These are phyloP conservation scores for Campylomormyrus tamandua DNA, from an alignment of 2,113 vertebrate genomes.

Conservation along the genomic window DNA sequence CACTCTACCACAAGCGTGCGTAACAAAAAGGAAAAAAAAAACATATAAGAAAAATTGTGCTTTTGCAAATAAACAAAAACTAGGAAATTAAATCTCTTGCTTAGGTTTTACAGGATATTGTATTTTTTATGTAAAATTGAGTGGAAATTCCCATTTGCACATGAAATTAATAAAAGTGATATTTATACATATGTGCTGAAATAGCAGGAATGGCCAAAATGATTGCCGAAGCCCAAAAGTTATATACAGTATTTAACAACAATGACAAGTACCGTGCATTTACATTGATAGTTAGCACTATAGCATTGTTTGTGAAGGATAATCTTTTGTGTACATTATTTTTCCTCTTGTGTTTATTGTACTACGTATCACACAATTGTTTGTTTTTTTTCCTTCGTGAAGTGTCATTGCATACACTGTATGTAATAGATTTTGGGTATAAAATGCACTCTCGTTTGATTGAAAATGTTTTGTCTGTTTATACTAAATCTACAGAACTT, in stretches of 20 bases:
- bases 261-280: slow-evolving; percentile 56
- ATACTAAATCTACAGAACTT: slow-evolving; percentile 79
- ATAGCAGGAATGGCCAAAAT: slow-evolving; percentile 59
- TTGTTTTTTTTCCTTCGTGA: slow-evolving; percentile 55
- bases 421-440: slow-evolving; percentile 74
- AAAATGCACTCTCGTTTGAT: slow-evolving; percentile 80
- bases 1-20: slow-evolving; percentile 42
- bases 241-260: slow-evolving; percentile 57
- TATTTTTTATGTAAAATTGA: slow-evolving; percentile 47
- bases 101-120: slow-evolving; percentile 62
- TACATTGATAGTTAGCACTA: slow-evolving; percentile 57
- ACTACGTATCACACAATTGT: slow-evolving; percentile 56
- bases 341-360: slow-evolving; percentile 54
- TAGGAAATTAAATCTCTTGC: slow-evolving; percentile 36
- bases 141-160: slow-evolving; percentile 64
- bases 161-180: slow-evolving; percentile 62
- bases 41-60: not conserved
- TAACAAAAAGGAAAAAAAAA: slow-evolving; percentile 34
- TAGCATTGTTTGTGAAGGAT: slow-evolving; percentile 59
- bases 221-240: slow-evolving; percentile 54
- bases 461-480: slow-evolving; percentile 75
- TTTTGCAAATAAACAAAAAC: not conserved
- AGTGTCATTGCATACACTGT: slow-evolving; percentile 73
- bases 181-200: slow-evolving; percentile 66
- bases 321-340: slow-evolving; percentile 51